A percentile compares a stretch with the other conserved stretches of the same genome.
Evolutionary conservation across 2,888 invertebrate genomes (phyloP).

Genomic region (Blomia tropicalis): DNA sequence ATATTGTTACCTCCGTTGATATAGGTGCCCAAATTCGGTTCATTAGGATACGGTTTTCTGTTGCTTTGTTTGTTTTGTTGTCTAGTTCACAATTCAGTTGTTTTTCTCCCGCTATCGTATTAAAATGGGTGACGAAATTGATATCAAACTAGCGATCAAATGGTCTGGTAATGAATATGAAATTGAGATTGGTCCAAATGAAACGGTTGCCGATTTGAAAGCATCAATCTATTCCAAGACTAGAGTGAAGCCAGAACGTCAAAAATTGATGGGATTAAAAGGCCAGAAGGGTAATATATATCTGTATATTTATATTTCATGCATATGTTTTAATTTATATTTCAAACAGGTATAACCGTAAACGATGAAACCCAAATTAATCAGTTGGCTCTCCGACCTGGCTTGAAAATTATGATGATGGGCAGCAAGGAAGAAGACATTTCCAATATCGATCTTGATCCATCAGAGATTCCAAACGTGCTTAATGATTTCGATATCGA

Average conservation of each 20-base stretch:
- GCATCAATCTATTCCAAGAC: conserved; percentile 69
- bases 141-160: conserved; percentile 49
- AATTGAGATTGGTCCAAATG: conserved; percentile 52
- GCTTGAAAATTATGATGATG: conserved; percentile 90
- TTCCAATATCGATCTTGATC: conserved; percentile 42
- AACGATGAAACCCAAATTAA: conserved; percentile 60
- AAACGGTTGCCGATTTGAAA: conserved; percentile 64
- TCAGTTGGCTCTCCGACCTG: conserved; percentile 60
- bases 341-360: conserved; percentile 56
- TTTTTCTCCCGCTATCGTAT: too few species aligned
- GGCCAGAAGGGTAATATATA: conserved; percentile 10
- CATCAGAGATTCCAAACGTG: conserved; percentile 64
- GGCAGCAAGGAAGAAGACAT: conserved; percentile 85
- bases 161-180: conserved; percentile 83
- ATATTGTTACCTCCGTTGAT: too few species aligned
- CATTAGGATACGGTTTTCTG: too few species aligned
- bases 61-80: too few species aligned
- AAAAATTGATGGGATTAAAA: conserved; percentile 80
- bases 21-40: too few species aligned
- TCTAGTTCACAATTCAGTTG: too few species aligned
- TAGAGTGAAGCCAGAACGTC: conserved; percentile 74
- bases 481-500: conserved; percentile 80
- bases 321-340: conserved; percentile 9
- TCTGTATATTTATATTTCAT: background rate
- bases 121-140: too few species aligned